Evolutionary conservation across 2,888 invertebrate species (phyloP), one percentile per base, ranked within the genome.

Genomic region (Cyaniris semiargus): DNA sequence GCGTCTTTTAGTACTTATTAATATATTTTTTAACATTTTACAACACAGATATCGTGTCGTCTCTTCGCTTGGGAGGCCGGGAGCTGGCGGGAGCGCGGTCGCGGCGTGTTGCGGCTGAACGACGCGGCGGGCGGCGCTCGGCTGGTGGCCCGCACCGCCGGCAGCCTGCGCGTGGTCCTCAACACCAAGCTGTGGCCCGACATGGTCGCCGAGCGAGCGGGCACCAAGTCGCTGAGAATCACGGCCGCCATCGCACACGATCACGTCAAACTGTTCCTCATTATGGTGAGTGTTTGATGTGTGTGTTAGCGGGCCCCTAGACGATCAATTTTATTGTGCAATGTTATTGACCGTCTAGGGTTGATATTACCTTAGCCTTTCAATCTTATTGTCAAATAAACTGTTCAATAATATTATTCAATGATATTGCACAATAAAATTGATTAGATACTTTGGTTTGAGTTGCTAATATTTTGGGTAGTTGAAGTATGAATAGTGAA

Each of bases 111-210:
- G 81, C 95, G 98, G 81, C 94, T 99, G 18, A 99, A 99, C 93
- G 98, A 98, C 90, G 95, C 76, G 79, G 78, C 77, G 83, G 80
- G 90, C 89, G 79, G 85, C 97, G 85, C 98, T 96, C 80, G 98
- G 80, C 95, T 99, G 18, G 98, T 99, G 31, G 98, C 98, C 87
- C 95, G 99, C 80, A 97, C 97, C 44, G 95, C 97, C 23, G 99
- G 99, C 76, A 98, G 97, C 83, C 95, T 98, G 82, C 95, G 98
- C 77, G 96, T 99, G 76, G 96, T 98, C 85, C 95, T 99, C 78
- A 99, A 99, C 90, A 98, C 98, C 66, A 98, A 98, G 95, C 95
- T 97, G 80, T 98, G 98, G 98, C 95, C 97, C 7, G 98, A 97
- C 80, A 98, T 98, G 98, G 96, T 97, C 15, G 96, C 97, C 34